Percentiles rank a stretch among this genome's conserved stretches.
phyloP scores from a whole-genome alignment of 2,113 vertebrate species.

The Lanius ludovicianus region DNA sequence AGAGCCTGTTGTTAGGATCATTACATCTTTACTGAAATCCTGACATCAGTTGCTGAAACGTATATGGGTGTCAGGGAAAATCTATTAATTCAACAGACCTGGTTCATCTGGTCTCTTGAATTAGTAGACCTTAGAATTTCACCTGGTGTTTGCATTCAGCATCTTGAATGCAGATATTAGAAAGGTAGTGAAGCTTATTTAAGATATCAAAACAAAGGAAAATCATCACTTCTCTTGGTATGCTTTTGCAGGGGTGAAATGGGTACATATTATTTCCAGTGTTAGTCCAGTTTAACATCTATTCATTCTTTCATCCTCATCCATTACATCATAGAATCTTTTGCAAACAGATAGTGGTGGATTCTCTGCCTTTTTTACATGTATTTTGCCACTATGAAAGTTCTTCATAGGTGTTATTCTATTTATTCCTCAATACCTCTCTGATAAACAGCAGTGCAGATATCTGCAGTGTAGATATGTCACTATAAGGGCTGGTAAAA shows the following conservation, averaged over 20 bases:
- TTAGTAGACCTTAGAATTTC: not conserved
- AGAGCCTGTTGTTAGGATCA: not conserved
- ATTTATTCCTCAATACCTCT: not conserved
- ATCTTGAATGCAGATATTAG: not conserved
- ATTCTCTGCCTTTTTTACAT: not conserved
- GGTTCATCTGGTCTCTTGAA: not conserved
- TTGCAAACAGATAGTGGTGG: not conserved
- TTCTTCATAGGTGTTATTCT: not conserved
- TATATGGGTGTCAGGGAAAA: not conserved
- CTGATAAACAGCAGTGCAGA: not conserved
- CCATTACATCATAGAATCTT: not conserved
- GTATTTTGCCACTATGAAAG: not conserved
- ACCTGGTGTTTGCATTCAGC: not conserved
- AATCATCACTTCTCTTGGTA: not conserved
- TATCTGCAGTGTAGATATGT: not conserved
- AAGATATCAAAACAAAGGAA: not conserved
- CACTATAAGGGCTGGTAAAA: not conserved
- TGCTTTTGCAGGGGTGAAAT: not conserved
- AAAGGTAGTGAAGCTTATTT: not conserved
- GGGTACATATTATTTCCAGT: not conserved
- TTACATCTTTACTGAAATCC: not conserved
- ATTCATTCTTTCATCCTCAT: not conserved
- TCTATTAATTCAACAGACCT: no score
- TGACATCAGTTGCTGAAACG: not conserved
- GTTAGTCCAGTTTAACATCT: not conserved